phyloP scores from a whole-genome alignment of 2,113 vertebrate genomes.

The Sminthopsis crassicaudata region DNA sequence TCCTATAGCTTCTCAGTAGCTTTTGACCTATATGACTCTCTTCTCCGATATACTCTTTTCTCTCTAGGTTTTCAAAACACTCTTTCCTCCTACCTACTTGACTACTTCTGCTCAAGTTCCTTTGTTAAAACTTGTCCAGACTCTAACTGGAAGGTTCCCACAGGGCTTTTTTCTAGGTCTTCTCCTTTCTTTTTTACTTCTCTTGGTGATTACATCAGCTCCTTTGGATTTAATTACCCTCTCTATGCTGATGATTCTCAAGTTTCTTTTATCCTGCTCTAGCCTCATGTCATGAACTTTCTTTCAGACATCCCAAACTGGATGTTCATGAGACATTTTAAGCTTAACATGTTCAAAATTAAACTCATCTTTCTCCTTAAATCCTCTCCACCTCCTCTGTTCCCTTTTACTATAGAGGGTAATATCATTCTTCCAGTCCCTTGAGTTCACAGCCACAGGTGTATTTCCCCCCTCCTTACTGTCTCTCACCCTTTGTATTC shows the following conservation, averaged over 20 bases:
- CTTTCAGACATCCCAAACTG: too few species aligned
- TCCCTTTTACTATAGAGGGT: not conserved
- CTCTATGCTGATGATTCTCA: too few species aligned
- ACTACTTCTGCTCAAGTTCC: not conserved
- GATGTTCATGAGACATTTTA: too few species aligned
- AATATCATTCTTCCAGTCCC: not conserved
- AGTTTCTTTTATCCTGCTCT: too few species aligned
- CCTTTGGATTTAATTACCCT: too few species aligned
- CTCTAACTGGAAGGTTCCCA: not conserved
- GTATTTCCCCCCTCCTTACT: not conserved
- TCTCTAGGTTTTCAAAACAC: too few species aligned
- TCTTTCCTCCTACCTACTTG: not conserved
- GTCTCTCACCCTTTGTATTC: not conserved
- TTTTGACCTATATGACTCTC: not conserved
- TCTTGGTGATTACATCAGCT: too few species aligned
- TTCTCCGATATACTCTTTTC: not conserved
- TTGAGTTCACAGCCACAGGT: not conserved
- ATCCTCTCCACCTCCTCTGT: too few species aligned
- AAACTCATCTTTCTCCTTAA: too few species aligned
- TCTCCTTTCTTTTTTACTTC: too few species aligned
- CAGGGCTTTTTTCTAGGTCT: not conserved
- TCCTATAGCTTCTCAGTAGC: too few species aligned
- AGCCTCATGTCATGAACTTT: too few species aligned
- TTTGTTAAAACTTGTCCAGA: not conserved
- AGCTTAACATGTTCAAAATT: not conserved